A percentile compares a stretch with the other conserved stretches of the same genome.
phyloP scores from a whole-genome alignment of 2,797 vertebrate genomes.

The Dryobates pubescens region DNA sequence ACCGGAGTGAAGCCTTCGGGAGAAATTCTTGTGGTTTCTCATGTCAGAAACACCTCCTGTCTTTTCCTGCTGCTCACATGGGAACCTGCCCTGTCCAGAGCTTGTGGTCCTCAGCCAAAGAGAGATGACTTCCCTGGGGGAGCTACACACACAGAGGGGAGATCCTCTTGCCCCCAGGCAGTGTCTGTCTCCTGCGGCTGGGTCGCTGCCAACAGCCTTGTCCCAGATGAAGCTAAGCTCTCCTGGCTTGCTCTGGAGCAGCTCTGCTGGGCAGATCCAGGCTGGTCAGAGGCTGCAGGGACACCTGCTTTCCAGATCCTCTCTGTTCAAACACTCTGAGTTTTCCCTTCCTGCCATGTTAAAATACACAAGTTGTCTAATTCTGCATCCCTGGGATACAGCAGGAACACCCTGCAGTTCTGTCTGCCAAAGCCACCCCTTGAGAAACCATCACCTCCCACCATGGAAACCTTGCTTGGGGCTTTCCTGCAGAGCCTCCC shows the following conservation, averaged over 20 bases:
- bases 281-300: background rate
- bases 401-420: background rate
- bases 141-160: background rate
- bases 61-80: background rate
- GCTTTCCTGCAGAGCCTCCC: background rate
- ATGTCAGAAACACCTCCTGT: background rate
- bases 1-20: background rate
- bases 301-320: background rate
- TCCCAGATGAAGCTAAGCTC: background rate
- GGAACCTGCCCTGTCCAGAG: background rate
- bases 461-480: background rate
- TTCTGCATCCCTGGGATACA: background rate
- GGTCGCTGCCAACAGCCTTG: background rate
- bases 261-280: background rate
- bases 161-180: rapidly evolving
- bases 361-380: background rate
- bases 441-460: background rate
- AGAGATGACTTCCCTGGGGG: background rate
- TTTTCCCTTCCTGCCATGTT: background rate
- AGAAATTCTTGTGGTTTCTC: background rate
- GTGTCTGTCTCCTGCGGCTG: rapidly evolving
- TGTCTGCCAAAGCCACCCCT: background rate
- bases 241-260: background rate
- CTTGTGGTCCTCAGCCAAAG: background rate
- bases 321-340: background rate